These are phyloP conservation scores for Heliconius hortense DNA, from an alignment of 2,888 invertebrate genomes.

Conservation along the genomic window DNA sequence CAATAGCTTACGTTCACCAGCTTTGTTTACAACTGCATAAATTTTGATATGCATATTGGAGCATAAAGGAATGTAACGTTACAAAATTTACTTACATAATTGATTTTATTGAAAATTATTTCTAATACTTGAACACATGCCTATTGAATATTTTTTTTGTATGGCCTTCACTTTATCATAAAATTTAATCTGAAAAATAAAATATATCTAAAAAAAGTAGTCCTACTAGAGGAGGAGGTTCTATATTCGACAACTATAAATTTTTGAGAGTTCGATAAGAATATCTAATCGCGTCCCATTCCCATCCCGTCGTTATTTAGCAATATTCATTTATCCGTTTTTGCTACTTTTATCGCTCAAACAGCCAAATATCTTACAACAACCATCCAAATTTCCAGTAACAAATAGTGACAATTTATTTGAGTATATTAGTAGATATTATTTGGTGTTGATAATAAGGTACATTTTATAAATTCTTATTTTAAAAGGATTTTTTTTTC, in stretches of 20 bases:
- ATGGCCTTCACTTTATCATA: too few relatives aligned
- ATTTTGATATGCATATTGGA: slow-evolving; percentile 9
- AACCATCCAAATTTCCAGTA: too few relatives aligned
- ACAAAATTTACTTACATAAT: background rate
- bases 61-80: background rate
- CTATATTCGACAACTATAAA: too few relatives aligned
- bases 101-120: background rate
- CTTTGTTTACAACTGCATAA: slow-evolving; percentile 49
- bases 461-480: too few relatives aligned
- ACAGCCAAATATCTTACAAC: too few relatives aligned
- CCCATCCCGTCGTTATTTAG: background rate
- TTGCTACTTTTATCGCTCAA: background rate
- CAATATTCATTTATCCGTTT: background rate
- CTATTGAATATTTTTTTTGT: too few relatives aligned
- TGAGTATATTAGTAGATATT: too few relatives aligned
- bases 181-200: too few relatives aligned
- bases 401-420: too few relatives aligned
- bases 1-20: slow-evolving; percentile 43
- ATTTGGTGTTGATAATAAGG: too few relatives aligned
- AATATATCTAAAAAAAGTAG: background rate
- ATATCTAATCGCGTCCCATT: background rate
- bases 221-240: background rate
- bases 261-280: background rate
- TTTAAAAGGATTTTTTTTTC: too few relatives aligned
- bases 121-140: too few relatives aligned